These are phyloP conservation scores for Geotrypetes seraphini DNA, from an alignment of 2,797 vertebrate species.

Conservation along the genomic window DNA sequence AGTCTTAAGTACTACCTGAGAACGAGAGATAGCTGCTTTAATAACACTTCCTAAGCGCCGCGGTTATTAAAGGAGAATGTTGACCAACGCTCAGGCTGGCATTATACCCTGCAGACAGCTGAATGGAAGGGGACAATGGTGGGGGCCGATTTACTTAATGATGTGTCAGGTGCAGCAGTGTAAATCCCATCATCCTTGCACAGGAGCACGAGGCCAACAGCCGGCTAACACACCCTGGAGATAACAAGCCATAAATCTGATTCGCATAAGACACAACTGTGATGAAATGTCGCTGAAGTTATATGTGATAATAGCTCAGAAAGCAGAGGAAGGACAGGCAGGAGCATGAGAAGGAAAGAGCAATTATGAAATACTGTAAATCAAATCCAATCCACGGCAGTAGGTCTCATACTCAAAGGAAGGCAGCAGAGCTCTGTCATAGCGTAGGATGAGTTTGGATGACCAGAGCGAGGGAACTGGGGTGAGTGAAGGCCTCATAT, in stretches of 20 bases:
- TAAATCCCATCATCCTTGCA: background rate
- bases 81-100: background rate
- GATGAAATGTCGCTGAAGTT: background rate
- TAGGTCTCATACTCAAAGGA: background rate
- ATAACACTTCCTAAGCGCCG: conserved; percentile 5
- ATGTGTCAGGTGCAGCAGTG: conserved; percentile 15
- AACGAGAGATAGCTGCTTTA: conserved; percentile 44
- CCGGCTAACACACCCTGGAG: background rate
- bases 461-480: accelerated
- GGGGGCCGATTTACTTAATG: conserved; percentile 17
- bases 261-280: background rate
- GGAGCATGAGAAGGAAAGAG: accelerated
- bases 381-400: background rate
- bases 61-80: conserved; percentile 18
- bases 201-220: background rate
- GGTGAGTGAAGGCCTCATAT: too few species aligned
- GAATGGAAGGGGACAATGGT: conserved; percentile 42
- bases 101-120: conserved; percentile 10
- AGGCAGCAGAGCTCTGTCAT: background rate
- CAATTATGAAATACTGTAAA: background rate
- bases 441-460: too few species aligned
- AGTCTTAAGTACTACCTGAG: conserved; percentile 30
- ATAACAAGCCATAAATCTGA: background rate
- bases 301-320: accelerated
- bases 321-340: background rate